Evolutionary conservation across 2,888 invertebrate genomes (phyloP).

Genomic region (Xanthorhoe designata): DNA sequence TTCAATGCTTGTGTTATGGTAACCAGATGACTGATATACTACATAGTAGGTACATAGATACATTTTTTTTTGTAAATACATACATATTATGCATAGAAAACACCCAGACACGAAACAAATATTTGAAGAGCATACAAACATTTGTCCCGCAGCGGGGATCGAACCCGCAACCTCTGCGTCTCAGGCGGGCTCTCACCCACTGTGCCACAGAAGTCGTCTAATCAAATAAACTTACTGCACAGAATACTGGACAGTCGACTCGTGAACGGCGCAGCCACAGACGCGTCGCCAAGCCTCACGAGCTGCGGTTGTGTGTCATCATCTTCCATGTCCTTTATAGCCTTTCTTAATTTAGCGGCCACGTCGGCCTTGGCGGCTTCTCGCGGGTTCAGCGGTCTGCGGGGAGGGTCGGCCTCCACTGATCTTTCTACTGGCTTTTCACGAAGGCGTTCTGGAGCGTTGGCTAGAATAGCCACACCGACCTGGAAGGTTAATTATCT

Average conservation of each 20-base stretch:
- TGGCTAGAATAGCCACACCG: slow-evolving; percentile 96
- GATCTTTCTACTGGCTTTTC: slow-evolving; percentile 81
- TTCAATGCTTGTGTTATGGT: no score
- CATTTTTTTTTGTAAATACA: no score
- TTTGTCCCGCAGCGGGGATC: no score
- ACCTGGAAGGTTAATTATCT: slow-evolving; percentile 61
- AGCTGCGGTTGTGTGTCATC: slow-evolving; percentile 92
- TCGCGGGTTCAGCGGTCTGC: slow-evolving; percentile 53
- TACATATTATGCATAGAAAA: no score
- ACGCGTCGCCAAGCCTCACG: slow-evolving; percentile 98
- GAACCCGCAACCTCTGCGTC: no score
- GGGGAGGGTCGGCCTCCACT: slow-evolving; percentile 87
- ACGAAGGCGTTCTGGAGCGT: slow-evolving; percentile 88
- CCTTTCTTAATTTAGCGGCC: slow-evolving; percentile 85
- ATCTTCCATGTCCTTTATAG: slow-evolving; percentile 95
- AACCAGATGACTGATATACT: no score
- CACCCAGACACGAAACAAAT: no score
- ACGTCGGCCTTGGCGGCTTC: slow-evolving; percentile 69
- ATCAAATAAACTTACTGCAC: slow-evolving; percentile 92
- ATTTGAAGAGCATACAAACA: no score
- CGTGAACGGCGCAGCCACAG: slow-evolving; percentile 99
- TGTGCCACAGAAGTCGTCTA: no score
- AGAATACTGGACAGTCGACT: slow-evolving; percentile 98
- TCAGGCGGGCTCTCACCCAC: no score
- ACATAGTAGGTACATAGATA: no score